Conservation (phyloP, 2,113 vertebrate species). For the Indri indri region DNA sequence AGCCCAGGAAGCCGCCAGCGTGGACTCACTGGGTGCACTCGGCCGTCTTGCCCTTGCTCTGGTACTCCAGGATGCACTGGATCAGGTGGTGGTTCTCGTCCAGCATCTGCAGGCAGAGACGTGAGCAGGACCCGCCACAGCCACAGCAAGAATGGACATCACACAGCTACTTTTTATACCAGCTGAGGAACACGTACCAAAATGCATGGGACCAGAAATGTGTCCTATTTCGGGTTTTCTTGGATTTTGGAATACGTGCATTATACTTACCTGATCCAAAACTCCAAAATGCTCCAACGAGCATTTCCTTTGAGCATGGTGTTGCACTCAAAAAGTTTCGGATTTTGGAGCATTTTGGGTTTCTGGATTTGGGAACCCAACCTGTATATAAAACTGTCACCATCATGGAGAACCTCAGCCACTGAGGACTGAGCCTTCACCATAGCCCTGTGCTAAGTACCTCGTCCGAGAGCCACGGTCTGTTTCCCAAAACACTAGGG, state of each 20-base stretch:
- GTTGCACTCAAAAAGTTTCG: neutral
- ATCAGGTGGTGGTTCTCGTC: slow-evolving; percentile 99
- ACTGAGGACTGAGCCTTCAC: fast-evolving
- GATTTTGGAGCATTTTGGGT: neutral
- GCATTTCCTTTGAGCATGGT: neutral
- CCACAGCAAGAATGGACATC: no score
- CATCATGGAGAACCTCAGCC: fast-evolving
- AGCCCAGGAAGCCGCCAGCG: no score
- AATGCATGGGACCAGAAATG: neutral
- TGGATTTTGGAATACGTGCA: neutral
- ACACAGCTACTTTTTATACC: neutral
- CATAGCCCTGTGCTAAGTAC: neutral
- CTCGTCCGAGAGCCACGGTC: fast-evolving
- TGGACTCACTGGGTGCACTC: slow-evolving; percentile 96
- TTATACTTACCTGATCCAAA: neutral
- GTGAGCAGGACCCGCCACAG: fast-evolving
- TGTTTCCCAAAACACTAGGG: neutral
- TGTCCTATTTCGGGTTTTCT: neutral
- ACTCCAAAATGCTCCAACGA: neutral
- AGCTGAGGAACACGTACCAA: neutral
- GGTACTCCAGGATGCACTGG: slow-evolving; percentile 98
- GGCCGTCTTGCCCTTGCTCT: slow-evolving; percentile 97
- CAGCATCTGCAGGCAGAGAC: slow-evolving; percentile 89
- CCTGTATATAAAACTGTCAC: neutral
- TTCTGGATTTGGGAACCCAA: neutral